Percentiles rank a stretch among this genome's conserved stretches.
Conservation (phyloP, 2,113 vertebrate genomes). For the Corythaeola cristata region DNA sequence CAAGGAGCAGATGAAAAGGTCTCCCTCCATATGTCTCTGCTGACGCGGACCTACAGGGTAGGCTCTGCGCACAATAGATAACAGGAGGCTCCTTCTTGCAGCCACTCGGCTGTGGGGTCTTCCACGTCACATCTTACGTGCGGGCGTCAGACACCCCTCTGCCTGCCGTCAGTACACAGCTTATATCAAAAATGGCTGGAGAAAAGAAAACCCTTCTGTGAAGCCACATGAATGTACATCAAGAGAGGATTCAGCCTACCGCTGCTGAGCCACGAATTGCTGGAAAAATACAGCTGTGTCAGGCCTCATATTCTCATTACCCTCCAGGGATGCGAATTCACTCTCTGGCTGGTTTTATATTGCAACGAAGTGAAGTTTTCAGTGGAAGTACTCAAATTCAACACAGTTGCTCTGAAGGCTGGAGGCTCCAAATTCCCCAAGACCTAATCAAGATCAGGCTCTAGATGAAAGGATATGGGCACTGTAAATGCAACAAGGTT, state of each 20-base stretch:
- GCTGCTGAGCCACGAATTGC: background rate
- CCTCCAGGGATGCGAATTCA: background rate
- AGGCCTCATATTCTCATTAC: background rate
- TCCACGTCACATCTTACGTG: background rate
- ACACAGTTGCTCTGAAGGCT: background rate
- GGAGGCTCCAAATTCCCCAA: background rate
- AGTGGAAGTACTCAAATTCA: background rate
- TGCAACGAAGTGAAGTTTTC: background rate
- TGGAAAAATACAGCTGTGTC: background rate
- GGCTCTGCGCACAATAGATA: slow-evolving; percentile 49
- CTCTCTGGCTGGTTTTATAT: background rate
- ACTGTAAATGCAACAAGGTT: background rate
- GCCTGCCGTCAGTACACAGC: background rate
- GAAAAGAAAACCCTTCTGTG: background rate
- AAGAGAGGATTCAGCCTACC: background rate
- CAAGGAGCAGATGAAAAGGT: slow-evolving; percentile 32
- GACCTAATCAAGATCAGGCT: background rate
- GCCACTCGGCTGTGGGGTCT: background rate
- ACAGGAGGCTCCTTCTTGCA: slow-evolving; percentile 14
- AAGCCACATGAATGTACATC: background rate
- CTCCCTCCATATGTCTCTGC: slow-evolving; percentile 53
- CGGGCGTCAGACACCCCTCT: background rate
- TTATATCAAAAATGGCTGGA: background rate
- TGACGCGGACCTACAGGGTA: slow-evolving; percentile 19
- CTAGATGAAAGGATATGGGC: background rate